Conservation (phyloP, 2,113 vertebrate species). For the Oreochromis spilurus region DNA sequence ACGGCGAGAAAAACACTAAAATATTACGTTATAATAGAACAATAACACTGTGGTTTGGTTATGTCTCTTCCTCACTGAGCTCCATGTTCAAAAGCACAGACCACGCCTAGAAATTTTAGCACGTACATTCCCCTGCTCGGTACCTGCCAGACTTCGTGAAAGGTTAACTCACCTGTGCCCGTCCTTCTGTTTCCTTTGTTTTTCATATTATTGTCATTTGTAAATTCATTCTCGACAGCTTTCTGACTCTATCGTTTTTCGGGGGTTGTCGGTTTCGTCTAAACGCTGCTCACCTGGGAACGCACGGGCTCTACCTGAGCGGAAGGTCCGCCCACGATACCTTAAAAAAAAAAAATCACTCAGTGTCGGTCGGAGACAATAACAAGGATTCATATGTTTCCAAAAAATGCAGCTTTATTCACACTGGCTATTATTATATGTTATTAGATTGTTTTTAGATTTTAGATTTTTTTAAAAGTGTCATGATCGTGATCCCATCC, state of each 20-base stretch:
- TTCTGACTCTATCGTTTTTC: not conserved
- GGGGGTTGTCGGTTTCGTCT: not conserved
- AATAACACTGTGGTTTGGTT: not conserved
- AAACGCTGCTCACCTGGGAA: constrained; percentile 13
- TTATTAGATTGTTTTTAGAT: not conserved
- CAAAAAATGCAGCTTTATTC: accelerated
- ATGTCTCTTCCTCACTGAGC: not conserved
- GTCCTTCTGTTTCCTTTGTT: not conserved
- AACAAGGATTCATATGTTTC: accelerated
- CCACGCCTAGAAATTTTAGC: constrained; percentile 48
- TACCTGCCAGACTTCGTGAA: not conserved
- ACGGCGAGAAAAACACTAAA: not conserved
- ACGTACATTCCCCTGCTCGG: not conserved
- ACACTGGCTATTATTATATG: accelerated
- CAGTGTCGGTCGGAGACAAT: not conserved
- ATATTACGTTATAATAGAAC: not conserved
- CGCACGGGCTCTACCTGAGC: not conserved
- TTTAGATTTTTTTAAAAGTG: not conserved
- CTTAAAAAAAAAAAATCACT: not conserved
- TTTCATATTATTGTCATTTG: not conserved
- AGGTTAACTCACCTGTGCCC: constrained; percentile 50
- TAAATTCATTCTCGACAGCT: constrained; percentile 25
- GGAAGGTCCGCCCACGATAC: constrained; percentile 33
- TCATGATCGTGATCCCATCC: not conserved
- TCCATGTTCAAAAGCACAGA: not conserved